Conservation (phyloP, 2,797 vertebrate species). For the Scarus forsteni region DNA sequence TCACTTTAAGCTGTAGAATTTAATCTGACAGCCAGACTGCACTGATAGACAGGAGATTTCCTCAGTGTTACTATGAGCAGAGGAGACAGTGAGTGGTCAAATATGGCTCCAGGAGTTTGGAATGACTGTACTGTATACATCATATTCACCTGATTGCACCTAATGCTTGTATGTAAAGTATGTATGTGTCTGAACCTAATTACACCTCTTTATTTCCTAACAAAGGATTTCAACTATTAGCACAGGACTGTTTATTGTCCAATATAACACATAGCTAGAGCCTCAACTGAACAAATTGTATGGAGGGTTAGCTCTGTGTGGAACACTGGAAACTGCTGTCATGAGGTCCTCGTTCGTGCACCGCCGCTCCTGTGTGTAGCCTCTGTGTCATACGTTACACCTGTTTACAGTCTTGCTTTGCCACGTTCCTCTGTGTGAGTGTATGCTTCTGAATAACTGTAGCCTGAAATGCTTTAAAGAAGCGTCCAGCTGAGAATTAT, state of each 20-base stretch:
- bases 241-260: conserved; percentile 28
- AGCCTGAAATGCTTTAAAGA: conserved; percentile 77
- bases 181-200: conserved; percentile 43
- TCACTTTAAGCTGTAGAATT: conserved; percentile 3
- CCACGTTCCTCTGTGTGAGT: conserved; percentile 36
- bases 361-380: conserved; percentile 35
- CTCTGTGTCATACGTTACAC: conserved; percentile 18
- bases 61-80: conserved; percentile 28
- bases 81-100: conserved; percentile 16
- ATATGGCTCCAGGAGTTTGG: conserved; percentile 32
- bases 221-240: conserved; percentile 25
- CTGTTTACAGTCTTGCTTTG: conserved; percentile 27
- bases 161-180: conserved; percentile 46
- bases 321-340: conserved; percentile 31
- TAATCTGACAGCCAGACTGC: conserved; percentile 4
- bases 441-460: conserved; percentile 54
- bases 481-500: conserved; percentile 54
- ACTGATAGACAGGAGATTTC: conserved; percentile 10
- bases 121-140: conserved; percentile 49
- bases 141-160: conserved; percentile 47
- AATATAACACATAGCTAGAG: conserved; percentile 48
- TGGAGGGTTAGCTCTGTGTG: conserved; percentile 9
- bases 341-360: conserved; percentile 39
- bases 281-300: conserved; percentile 37
- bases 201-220: conserved; percentile 38